Conservation (phyloP, 1,140 invertebrate species). For the Penaeus japonicus region DNA sequence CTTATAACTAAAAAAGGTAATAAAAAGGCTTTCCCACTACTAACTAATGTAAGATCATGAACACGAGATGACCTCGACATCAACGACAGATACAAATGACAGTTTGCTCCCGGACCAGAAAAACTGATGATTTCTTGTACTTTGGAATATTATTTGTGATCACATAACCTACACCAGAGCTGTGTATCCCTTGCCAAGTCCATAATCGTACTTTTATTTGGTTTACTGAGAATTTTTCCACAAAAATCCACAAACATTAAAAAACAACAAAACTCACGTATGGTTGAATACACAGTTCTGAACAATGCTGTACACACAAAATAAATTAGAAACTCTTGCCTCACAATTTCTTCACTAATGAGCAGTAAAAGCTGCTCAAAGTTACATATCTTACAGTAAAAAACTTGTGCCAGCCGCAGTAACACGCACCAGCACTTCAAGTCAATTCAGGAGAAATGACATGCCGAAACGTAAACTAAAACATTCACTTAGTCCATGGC, state of each 20-base stretch:
- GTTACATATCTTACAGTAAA: conserved; percentile 27
- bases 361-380: conserved; percentile 49
- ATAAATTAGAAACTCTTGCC: conserved; percentile 45
- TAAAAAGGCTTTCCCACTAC: conserved; percentile 42
- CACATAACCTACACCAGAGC: conserved; percentile 53
- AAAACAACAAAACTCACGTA: not conserved
- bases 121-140: conserved; percentile 53
- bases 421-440: conserved; percentile 44
- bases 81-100: conserved; percentile 43
- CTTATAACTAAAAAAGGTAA: conserved; percentile 45
- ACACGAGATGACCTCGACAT: conserved; percentile 47
- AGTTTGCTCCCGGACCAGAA: conserved; percentile 53
- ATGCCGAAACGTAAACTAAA: conserved; percentile 45
- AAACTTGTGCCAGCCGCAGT: conserved; percentile 43
- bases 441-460: conserved; percentile 42
- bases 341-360: conserved; percentile 43
- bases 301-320: conserved; percentile 54
- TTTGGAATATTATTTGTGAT: conserved; percentile 57
- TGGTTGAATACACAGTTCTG: conserved; percentile 47
- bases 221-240: not conserved
- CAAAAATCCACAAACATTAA: not conserved
- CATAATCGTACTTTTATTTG: not conserved
- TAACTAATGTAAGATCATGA: conserved; percentile 55
- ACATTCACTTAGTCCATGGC: conserved; percentile 56
- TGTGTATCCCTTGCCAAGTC: conserved; percentile 35